These are phyloP conservation scores for Megaceryle alcyon DNA, from an alignment of 2,797 vertebrate species.

Conservation along the genomic window DNA sequence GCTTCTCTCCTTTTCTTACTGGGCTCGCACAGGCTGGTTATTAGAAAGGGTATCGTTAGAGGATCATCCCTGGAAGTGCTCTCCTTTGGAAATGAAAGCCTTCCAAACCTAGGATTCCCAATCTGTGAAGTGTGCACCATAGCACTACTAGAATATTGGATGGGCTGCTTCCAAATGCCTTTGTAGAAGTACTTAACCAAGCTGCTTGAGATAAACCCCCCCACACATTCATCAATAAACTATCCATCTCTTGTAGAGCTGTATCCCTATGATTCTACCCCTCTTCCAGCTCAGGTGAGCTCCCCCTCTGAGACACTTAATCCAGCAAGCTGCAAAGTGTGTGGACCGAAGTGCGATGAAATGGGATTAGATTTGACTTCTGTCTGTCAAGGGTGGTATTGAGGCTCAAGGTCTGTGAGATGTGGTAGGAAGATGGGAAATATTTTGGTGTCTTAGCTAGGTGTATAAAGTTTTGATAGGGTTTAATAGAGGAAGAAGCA, in stretches of 20 bases:
- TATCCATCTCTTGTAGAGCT: rapidly evolving
- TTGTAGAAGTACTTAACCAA: rapidly evolving
- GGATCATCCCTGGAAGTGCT: neutral
- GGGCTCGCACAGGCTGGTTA: neutral
- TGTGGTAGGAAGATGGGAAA: neutral
- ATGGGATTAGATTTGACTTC: neutral
- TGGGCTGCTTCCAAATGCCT: neutral
- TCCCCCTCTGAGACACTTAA: neutral
- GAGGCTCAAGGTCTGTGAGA: neutral
- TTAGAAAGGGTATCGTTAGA: neutral
- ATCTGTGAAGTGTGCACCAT: rapidly evolving
- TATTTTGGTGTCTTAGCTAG: neutral
- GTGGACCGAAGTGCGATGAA: rapidly evolving
- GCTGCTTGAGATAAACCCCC: neutral
- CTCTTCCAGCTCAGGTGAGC: neutral
- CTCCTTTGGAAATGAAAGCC: neutral
- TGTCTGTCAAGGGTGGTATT: no score
- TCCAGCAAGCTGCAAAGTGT: neutral
- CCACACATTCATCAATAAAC: neutral
- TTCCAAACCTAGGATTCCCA: neutral
- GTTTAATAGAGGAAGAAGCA: neutral
- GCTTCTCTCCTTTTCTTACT: neutral
- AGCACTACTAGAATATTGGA: neutral
- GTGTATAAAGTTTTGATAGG: neutral
- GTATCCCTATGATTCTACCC: neutral